These are phyloP conservation scores for Plumapathes pennacea DNA, from an alignment of 92 coral and sea anemone genomes.

Conservation along the genomic window DNA sequence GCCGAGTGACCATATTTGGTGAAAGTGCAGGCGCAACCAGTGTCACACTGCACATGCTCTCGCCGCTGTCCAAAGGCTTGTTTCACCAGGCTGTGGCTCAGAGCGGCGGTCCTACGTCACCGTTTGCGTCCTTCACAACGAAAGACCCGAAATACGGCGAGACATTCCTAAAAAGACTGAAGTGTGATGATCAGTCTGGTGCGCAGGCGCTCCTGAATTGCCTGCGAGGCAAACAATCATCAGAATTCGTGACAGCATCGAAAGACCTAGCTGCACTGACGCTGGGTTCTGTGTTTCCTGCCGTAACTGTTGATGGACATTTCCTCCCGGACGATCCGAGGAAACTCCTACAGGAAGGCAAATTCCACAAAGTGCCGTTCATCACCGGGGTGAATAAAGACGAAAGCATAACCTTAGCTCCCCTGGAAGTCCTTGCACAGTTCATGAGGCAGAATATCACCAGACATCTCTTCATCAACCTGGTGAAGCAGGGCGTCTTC, in stretches of 20 bases:
- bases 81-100: conserved; percentile 36
- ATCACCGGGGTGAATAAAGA: conserved; percentile 26
- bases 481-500: conserved; percentile 1
- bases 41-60: conserved; percentile 17
- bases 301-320: conserved; percentile 22
- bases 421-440: neutral
- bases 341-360: conserved; percentile 21
- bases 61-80: conserved; percentile 23
- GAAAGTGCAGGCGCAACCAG: conserved; percentile 27
- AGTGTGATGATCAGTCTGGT: neutral
- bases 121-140: neutral
- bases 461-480: conserved; percentile 3
- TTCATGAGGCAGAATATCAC: neutral
- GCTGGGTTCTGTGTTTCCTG: neutral
- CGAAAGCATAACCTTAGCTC: conserved; percentile 8
- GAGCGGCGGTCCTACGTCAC: conserved; percentile 19
- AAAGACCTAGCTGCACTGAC: neutral
- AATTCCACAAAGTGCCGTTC: conserved; percentile 23
- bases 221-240: neutral
- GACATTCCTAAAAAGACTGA: neutral
- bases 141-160: conserved; percentile 3
- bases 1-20: conserved; percentile 31
- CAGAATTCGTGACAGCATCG: neutral
- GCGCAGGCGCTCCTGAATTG: neutral
- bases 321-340: conserved; percentile 21